Conservation (phyloP, 2,797 vertebrate species). For the Coccyzus lansbergi region DNA sequence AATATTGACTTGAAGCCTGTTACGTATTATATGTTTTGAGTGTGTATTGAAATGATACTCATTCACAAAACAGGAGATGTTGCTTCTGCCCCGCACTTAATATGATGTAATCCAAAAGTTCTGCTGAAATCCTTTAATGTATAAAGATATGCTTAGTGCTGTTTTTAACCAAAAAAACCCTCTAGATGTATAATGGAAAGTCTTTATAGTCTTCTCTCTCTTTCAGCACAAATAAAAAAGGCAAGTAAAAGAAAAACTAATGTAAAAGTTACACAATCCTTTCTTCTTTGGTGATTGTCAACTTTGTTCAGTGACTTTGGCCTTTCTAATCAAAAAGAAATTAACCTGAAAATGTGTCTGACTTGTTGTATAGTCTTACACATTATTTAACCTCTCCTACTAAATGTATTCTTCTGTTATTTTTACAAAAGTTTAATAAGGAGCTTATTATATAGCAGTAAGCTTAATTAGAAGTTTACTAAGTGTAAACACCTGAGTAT, state of each 20-base stretch:
- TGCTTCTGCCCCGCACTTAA: background rate
- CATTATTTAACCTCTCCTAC: background rate
- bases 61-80: background rate
- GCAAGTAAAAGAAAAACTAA: background rate
- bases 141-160: background rate
- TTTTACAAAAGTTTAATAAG: background rate
- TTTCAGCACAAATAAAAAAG: background rate
- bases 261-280: background rate
- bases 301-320: background rate
- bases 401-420: background rate
- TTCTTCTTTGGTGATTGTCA: background rate
- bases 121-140: background rate
- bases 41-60: background rate
- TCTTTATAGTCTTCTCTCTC: background rate
- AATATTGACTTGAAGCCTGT: background rate
- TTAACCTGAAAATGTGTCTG: background rate
- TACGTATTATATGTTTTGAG: background rate
- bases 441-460: background rate
- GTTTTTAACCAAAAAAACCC: background rate
- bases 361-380: background rate
- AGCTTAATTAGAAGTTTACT: background rate
- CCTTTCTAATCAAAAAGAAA: background rate
- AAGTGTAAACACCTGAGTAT: background rate
- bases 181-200: background rate
- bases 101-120: background rate